A percentile compares a stretch with the other conserved stretches of the same genome.
These are phyloP conservation scores for Lanistes nyassanus DNA, from an alignment of 1,140 invertebrate species.

Conservation along the genomic window DNA sequence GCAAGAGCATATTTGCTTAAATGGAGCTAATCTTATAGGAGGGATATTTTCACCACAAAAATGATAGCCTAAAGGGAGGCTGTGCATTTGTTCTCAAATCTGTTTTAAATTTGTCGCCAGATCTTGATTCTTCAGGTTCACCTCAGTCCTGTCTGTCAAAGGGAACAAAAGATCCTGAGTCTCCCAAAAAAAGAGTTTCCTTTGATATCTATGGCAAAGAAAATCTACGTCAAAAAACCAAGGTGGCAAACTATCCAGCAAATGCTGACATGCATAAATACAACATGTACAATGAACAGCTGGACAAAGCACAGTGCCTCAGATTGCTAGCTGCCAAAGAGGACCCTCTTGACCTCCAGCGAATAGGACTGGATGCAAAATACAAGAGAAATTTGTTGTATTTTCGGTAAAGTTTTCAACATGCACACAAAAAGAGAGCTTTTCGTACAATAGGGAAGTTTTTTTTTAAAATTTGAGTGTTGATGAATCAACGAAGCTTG, in stretches of 20 bases:
- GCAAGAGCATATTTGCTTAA: background rate
- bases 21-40: background rate
- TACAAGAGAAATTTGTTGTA: conserved; percentile 47
- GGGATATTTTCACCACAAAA: too few species aligned
- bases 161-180: conserved; percentile 48
- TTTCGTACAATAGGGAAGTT: too few species aligned
- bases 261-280: conserved; percentile 27
- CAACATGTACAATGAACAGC: conserved; percentile 41
- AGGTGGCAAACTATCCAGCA: conserved; percentile 28
- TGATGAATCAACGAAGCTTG: too few species aligned
- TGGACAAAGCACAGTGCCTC: conserved; percentile 47
- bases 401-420: conserved; percentile 38
- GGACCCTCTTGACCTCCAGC: conserved; percentile 43
- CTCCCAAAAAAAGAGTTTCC: conserved; percentile 59
- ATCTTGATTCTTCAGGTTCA: conserved; percentile 28
- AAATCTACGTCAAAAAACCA: conserved; percentile 47
- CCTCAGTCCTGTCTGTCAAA: conserved; percentile 50
- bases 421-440: too few species aligned
- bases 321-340: conserved; percentile 51
- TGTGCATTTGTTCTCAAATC: background rate
- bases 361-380: conserved; percentile 29
- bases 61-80: background rate
- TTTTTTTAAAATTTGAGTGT: conserved; percentile 1
- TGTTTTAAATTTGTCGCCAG: conserved; percentile 18
- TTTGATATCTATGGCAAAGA: conserved; percentile 61